Conservation (phyloP, 1,140 invertebrate genomes). For the Oryzaephilus surinamensis region DNA sequence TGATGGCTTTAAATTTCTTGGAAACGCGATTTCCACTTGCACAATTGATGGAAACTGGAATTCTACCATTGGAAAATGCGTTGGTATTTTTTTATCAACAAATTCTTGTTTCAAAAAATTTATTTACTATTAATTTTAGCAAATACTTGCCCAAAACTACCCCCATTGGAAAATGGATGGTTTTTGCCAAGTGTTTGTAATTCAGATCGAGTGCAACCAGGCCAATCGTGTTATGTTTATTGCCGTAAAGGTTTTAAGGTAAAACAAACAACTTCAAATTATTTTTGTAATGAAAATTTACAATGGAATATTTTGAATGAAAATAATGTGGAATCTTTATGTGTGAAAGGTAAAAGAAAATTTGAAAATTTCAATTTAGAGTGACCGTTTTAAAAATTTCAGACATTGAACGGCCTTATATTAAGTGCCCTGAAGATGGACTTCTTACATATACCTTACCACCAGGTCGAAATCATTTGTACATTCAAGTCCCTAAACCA, state of each 20-base stretch:
- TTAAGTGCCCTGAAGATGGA: conserved; percentile 47
- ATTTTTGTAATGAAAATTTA: conserved; percentile 23
- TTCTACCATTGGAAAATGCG: conserved; percentile 38
- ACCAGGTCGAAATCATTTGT: conserved; percentile 39
- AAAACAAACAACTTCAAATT: conserved; percentile 7
- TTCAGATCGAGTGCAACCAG: conserved; percentile 32
- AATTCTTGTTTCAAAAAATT: conserved; percentile 5
- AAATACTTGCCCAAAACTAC: conserved; percentile 34
- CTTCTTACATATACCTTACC: conserved; percentile 48
- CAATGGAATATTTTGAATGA: no score
- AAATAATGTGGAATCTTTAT: no score
- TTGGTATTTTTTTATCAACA: conserved; percentile 37
- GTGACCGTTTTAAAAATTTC: conserved; percentile 7
- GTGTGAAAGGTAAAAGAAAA: conserved; percentile 17
- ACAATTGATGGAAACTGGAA: conserved; percentile 43
- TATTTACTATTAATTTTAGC: conserved; percentile 20
- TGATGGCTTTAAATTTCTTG: conserved; percentile 41
- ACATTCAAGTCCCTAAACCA: conserved; percentile 50
- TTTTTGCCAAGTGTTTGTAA: conserved; percentile 38
- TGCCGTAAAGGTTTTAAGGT: conserved; percentile 36
- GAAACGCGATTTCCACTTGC: conserved; percentile 40
- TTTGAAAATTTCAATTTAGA: conserved; percentile 3
- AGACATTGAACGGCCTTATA: conserved; percentile 43
- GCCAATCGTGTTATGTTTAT: conserved; percentile 35
- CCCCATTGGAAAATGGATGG: conserved; percentile 35